Base-by-base conservation (phyloP, 1,140 invertebrate species). In the Aleiodes sp. region DNA sequence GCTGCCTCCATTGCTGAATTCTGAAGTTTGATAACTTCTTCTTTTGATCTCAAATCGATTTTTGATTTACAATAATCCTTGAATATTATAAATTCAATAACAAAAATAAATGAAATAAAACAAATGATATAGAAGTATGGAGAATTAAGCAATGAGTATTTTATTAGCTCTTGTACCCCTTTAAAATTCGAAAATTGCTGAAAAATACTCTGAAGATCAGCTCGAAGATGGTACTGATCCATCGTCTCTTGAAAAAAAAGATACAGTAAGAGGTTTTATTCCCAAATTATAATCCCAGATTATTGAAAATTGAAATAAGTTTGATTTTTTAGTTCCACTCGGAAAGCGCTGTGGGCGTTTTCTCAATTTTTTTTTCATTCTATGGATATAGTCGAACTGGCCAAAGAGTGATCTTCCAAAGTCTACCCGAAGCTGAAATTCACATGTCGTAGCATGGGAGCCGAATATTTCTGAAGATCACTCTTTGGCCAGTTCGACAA, bases 31-130 rank as follows among this genome's bases (percentile, higher is more conserved):
- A 73, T 9, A 0, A 63, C 16, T 4, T 71, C 64, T 7, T 72
- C 66, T 6, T 72, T 74, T 2, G 65, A 8, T 0, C 10, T 28
- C 4, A 69, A 33, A 2, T 71, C 68, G 10, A 37, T 12, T 57
- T 73, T 59, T 8, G 75, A 16, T 10, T 43, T 68, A 0, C 64
- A 6, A 41, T 76, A 72, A 29, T 61, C 28, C 78, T 77, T 52
- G 0, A n/a, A 39, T 35, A 64, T 19, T 57, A 26, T 9, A 19
- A 41, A 29, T 19, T 37, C 6, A 10, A 26, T 16, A 41, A 41
- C n/a, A 63, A 24, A n/a, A 37, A 4, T 3, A 41, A n/a, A 19
- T 0, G 66, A 46, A 8, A 14, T 19, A 1, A 19, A 29, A 24
- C 2, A 52, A 26, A 14, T 12, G 21, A 9, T 63, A 16, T 16